Conservation (phyloP, 2,797 vertebrate species). For the Numenius phaeopus region DNA sequence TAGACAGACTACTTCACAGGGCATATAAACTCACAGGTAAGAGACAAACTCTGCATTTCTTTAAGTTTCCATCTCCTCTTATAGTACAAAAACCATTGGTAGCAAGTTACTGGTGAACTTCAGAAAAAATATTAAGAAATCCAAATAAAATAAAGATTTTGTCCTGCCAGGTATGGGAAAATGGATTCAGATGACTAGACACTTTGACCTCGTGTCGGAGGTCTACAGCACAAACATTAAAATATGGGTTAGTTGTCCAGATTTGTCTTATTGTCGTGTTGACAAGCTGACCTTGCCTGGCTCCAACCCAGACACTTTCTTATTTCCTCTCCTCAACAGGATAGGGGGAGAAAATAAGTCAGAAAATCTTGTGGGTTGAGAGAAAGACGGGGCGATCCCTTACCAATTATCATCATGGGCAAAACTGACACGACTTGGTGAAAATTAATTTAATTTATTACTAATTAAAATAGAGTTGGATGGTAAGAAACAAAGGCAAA, state of each 20-base stretch:
- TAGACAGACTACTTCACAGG: not conserved
- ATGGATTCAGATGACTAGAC: not conserved
- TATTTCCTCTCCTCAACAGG: not conserved
- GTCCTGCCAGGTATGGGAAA: not conserved
- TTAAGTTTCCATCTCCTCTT: not conserved
- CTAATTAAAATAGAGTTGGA: not conserved
- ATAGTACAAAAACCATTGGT: not conserved
- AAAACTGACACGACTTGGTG: not conserved
- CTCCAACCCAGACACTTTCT: not conserved
- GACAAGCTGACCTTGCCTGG: not conserved
- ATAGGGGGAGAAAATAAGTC: not conserved
- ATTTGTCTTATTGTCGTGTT: not conserved
- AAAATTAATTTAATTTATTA: not conserved
- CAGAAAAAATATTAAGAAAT: not conserved
- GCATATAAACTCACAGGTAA: not conserved
- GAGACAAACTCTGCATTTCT: not conserved
- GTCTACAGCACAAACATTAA: not conserved
- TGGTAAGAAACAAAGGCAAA: not conserved
- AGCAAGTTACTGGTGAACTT: not conserved
- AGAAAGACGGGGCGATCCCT: not conserved
- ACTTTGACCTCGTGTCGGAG: not conserved
- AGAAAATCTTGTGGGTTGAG: not conserved
- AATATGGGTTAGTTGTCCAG: not conserved
- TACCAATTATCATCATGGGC: not conserved
- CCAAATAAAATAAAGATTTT: not conserved